Conservation (phyloP, 2,797 vertebrate genomes). For the Channallabes apus region DNA sequence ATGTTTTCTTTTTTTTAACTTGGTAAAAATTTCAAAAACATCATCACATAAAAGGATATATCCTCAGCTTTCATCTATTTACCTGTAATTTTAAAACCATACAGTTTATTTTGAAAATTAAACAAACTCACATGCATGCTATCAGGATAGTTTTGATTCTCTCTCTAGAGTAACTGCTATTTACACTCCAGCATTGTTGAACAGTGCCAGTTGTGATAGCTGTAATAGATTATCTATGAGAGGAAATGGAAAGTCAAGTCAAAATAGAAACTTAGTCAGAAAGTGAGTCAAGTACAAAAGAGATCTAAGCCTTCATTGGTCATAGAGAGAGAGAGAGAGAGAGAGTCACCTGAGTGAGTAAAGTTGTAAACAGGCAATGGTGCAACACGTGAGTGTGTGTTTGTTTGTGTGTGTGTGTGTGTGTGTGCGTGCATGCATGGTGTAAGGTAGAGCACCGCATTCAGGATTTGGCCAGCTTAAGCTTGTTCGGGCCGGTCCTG, state of each 20-base stretch:
- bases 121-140: neutral
- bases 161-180: neutral
- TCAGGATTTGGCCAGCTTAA: conserved; percentile 72
- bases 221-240: neutral
- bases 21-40: neutral
- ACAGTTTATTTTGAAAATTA: neutral
- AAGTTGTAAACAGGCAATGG: conserved; percentile 9
- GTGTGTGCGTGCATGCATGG: conserved; percentile 36
- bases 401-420: neutral
- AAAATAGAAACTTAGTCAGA: conserved; percentile 23
- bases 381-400: conserved; percentile 47
- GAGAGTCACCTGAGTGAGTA: conserved; percentile 16
- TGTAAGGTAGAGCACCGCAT: conserved; percentile 55
- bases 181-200: neutral
- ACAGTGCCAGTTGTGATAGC: neutral
- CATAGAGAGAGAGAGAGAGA: neutral
- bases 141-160: neutral
- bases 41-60: neutral
- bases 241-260: neutral
- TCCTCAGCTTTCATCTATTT: neutral
- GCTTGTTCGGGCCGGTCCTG: conserved; percentile 73
- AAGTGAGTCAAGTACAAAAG: neutral
- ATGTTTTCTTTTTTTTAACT: neutral
- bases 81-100: neutral
- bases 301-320: neutral